These are phyloP conservation scores for Zapornia atra DNA, from an alignment of 2,113 vertebrate species.

Conservation along the genomic window DNA sequence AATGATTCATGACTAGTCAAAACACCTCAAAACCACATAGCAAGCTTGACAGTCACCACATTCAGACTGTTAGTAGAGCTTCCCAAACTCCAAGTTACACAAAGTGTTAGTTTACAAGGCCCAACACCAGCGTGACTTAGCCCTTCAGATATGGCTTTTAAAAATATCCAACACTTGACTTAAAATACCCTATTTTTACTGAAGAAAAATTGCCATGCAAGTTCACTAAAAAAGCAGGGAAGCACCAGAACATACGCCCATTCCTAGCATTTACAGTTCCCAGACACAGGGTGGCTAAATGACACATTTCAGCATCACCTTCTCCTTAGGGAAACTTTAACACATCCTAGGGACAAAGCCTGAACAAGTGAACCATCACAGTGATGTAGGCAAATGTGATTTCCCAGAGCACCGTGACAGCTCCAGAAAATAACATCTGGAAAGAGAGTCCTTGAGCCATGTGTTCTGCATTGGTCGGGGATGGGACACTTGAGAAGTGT, in stretches of 20 bases:
- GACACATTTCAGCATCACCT: neutral
- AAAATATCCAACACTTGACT: neutral
- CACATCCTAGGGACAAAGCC: neutral
- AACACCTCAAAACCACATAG: neutral
- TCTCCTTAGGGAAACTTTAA: neutral
- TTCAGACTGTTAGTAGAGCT: neutral
- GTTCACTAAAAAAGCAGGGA: neutral
- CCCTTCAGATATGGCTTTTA: neutral
- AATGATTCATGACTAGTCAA: neutral
- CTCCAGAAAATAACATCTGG: neutral
- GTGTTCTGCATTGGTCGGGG: fast-evolving
- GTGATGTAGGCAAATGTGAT: neutral
- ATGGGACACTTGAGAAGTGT: neutral
- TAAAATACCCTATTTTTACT: neutral
- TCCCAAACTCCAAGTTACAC: neutral
- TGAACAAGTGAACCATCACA: neutral
- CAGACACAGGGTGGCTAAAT: neutral
- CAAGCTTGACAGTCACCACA: neutral
- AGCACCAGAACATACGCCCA: neutral
- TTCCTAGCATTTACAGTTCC: neutral
- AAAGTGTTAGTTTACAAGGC: neutral
- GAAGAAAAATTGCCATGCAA: neutral
- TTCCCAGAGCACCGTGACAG: neutral
- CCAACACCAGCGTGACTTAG: neutral
- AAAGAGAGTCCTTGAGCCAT: too few species aligned